Conservation (phyloP, 2,888 invertebrate genomes). For the Idaea straminata region DNA sequence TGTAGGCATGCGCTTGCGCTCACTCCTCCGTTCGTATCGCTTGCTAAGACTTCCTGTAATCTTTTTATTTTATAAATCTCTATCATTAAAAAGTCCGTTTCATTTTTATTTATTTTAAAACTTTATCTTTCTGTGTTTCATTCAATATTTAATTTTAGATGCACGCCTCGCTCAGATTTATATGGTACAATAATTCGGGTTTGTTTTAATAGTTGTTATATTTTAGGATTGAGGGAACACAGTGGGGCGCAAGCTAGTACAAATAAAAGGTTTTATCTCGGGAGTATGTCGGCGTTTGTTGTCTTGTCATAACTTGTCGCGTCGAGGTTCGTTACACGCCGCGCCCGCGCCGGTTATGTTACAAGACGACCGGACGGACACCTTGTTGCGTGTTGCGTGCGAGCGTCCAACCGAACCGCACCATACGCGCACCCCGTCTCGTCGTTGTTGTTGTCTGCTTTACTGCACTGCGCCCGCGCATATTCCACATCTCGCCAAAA, state of each 20-base stretch:
- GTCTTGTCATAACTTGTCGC: constrained; percentile 71
- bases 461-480: neutral
- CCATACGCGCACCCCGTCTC: neutral
- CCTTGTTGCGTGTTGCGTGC: constrained; percentile 60
- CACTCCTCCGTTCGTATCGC: neutral
- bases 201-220: constrained; percentile 3
- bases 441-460: neutral
- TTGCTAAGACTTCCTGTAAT: constrained; percentile 15
- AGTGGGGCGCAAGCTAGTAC: constrained; percentile 45
- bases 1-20: constrained; percentile 12
- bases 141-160: constrained; percentile 2
- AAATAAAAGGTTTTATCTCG: constrained; percentile 49
- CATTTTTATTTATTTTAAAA: neutral
- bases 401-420: neutral
- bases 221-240: constrained; percentile 11
- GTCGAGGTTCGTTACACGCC: constrained; percentile 56
- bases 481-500: neutral
- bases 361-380: constrained; percentile 66
- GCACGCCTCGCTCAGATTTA: neutral
- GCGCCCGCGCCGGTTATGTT: constrained; percentile 57
- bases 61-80: constrained; percentile 7
- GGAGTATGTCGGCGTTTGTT: constrained; percentile 59
- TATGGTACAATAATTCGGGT: neutral
- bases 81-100: neutral
- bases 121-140: neutral